Conservation (phyloP, 2,888 invertebrate genomes). For the Heliothis peltigera region DNA sequence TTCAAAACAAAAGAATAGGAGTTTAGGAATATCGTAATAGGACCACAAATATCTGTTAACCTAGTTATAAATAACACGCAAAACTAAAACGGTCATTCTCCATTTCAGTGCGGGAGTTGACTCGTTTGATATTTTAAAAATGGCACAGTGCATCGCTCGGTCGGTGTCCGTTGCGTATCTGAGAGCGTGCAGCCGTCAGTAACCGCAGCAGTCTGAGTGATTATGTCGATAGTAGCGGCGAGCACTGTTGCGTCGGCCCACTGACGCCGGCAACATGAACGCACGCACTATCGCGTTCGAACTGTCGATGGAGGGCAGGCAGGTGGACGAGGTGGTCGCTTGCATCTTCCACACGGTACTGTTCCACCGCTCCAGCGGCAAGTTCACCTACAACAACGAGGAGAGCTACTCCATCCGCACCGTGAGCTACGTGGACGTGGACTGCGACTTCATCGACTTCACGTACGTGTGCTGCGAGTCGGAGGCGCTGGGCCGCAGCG, state of each 20-base stretch:
- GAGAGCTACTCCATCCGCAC: slow-evolving; percentile 98
- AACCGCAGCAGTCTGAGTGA: slow-evolving; percentile 68
- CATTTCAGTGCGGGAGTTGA: slow-evolving; percentile 86
- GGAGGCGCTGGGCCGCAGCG: slow-evolving; percentile 92
- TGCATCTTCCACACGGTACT: slow-evolving; percentile 97
- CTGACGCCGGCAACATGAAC: slow-evolving; percentile 92
- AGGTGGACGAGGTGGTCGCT: slow-evolving; percentile 97
- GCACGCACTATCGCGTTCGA: slow-evolving; percentile 95
- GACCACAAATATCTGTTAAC: slow-evolving; percentile 27
- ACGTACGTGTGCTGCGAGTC: slow-evolving; percentile 99
- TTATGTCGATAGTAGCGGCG: slow-evolving; percentile 74
- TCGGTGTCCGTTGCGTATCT: slow-evolving; percentile 56
- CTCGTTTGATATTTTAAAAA: slow-evolving; percentile 79
- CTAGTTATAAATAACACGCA: slow-evolving; percentile 36
- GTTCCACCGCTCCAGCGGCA: slow-evolving; percentile 97
- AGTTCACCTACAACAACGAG: slow-evolving; percentile 98
- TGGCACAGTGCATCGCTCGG: slow-evolving; percentile 72
- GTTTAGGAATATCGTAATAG: slow-evolving; percentile 14
- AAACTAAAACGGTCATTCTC: slow-evolving; percentile 83
- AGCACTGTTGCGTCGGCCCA: slow-evolving; percentile 70
- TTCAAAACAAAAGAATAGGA: not conserved
- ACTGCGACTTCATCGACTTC: slow-evolving; percentile 99
- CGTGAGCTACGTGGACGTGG: slow-evolving; percentile 98
- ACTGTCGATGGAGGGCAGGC: slow-evolving; percentile 96
- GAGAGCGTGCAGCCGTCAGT: slow-evolving; percentile 65